A percentile compares a stretch with the other conserved stretches of the same genome.
Evolutionary conservation across 2,888 invertebrate species (phyloP).

Genomic region (Agrenia bidenticulata): DNA sequence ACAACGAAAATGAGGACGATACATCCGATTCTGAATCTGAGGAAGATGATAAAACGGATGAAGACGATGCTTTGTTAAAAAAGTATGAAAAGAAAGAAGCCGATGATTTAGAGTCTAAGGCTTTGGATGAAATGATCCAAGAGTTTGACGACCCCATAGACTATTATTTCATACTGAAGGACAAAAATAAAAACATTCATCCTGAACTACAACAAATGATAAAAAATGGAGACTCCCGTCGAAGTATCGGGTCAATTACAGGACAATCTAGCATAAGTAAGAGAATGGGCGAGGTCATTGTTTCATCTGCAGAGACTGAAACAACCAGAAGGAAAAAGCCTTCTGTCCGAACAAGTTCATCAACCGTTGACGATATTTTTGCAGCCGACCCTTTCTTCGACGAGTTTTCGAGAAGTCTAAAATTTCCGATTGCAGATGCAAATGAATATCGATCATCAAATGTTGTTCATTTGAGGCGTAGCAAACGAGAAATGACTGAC

Average conservation of each 20-base stretch:
- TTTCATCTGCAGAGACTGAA: background rate
- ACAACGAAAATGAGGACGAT: conserved; percentile 9
- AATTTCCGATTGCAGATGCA: background rate
- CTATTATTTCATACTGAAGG: conserved; percentile 33
- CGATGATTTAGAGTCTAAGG: conserved; percentile 33
- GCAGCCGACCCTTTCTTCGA: conserved; percentile 36
- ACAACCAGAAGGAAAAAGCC: background rate
- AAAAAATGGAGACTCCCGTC: background rate
- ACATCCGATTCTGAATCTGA: conserved; percentile 15
- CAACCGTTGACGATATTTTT: conserved; percentile 25
- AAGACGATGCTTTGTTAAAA: conserved; percentile 23
- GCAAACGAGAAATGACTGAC: background rate
- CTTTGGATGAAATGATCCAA: conserved; percentile 35
- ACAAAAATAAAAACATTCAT: conserved; percentile 24
- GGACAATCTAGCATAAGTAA: background rate
- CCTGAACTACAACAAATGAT: background rate
- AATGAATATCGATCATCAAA: background rate
- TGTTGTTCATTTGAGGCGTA: background rate
- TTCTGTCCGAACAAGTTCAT: background rate
- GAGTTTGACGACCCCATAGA: conserved; percentile 35
- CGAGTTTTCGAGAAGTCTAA: conserved; percentile 19
- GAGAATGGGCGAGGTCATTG: background rate
- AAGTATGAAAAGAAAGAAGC: conserved; percentile 28
- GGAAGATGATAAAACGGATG: conserved; percentile 16
- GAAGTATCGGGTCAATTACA: background rate